Evolutionary conservation across 2,113 vertebrate genomes (phyloP).

Genomic region (Ceyx melanurus): DNA sequence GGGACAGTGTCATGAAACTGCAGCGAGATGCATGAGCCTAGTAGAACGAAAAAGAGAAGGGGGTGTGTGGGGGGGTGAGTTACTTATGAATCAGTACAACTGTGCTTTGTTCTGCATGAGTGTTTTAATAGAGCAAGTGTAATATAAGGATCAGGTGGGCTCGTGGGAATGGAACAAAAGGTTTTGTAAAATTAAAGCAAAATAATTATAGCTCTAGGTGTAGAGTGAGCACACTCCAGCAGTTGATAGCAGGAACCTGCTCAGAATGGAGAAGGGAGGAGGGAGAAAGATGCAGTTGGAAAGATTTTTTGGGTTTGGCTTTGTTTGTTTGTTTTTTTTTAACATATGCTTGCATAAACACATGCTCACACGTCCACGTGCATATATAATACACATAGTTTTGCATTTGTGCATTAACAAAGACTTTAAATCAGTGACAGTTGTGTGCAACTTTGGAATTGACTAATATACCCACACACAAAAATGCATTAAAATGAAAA

Average conservation of each 20-base stretch:
- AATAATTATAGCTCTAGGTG: slow-evolving; percentile 86
- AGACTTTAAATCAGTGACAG: slow-evolving; percentile 60
- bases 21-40: slow-evolving; percentile 67
- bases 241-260: slow-evolving; percentile 78
- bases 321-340: background rate
- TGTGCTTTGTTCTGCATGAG: slow-evolving; percentile 84
- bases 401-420: background rate
- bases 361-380: background rate
- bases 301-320: background rate
- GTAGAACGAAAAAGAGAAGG: slow-evolving; percentile 53
- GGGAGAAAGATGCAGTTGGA: slow-evolving; percentile 26
- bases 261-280: slow-evolving; percentile 70
- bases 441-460: slow-evolving; percentile 66
- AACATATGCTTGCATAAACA: background rate
- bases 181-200: slow-evolving; percentile 86
- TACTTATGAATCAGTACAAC: slow-evolving; percentile 84
- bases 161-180: slow-evolving; percentile 85
- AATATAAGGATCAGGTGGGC: slow-evolving; percentile 85
- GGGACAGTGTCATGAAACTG: slow-evolving; percentile 59
- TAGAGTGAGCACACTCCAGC: slow-evolving; percentile 77
- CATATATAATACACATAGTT: background rate
- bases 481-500: slow-evolving; percentile 76
- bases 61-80: slow-evolving; percentile 45
- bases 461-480: slow-evolving; percentile 69
- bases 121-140: slow-evolving; percentile 83